phyloP scores from a whole-genome alignment of 1,140 invertebrate genomes.

The Arion vulgaris region DNA sequence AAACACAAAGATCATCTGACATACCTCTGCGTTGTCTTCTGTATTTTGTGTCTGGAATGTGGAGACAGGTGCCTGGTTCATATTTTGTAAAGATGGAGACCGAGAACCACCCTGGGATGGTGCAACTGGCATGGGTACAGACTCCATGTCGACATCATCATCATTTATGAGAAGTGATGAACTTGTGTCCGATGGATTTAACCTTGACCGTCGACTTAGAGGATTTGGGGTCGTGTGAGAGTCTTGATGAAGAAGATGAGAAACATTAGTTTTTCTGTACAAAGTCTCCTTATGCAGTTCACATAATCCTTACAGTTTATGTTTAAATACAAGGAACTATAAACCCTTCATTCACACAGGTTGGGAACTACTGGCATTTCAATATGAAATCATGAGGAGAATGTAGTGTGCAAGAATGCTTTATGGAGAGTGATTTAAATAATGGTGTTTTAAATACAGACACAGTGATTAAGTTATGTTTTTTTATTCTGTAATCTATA shows the following conservation, averaged over 20 bases:
- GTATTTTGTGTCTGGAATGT: conserved; percentile 27
- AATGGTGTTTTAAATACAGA: too few relatives aligned
- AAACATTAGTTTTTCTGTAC: too few relatives aligned
- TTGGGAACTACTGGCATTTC: too few relatives aligned
- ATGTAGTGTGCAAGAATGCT: too few relatives aligned
- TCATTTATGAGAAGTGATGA: background rate
- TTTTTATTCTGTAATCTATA: too few relatives aligned
- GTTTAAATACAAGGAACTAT: too few relatives aligned
- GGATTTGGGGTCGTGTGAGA: background rate
- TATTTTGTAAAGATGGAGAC: conserved; percentile 9
- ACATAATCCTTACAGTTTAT: too few relatives aligned
- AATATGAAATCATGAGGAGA: too few relatives aligned
- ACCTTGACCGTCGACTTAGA: background rate
- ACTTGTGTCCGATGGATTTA: background rate
- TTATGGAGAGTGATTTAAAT: too few relatives aligned
- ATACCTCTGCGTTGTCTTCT: conserved; percentile 9
- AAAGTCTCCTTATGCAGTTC: too few relatives aligned
- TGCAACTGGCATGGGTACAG: conserved; percentile 80
- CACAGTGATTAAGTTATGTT: too few relatives aligned
- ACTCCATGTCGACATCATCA: conserved; percentile 74
- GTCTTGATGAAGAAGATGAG: background rate
- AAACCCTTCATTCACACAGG: too few relatives aligned
- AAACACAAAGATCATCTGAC: background rate
- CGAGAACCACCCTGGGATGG: conserved; percentile 38
- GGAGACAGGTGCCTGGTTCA: conserved; percentile 4